Percentiles rank a stretch among this genome's conserved stretches.
These are phyloP conservation scores for Benitochromis conjunctus DNA, from an alignment of 2,113 vertebrate genomes.

Conservation along the genomic window DNA sequence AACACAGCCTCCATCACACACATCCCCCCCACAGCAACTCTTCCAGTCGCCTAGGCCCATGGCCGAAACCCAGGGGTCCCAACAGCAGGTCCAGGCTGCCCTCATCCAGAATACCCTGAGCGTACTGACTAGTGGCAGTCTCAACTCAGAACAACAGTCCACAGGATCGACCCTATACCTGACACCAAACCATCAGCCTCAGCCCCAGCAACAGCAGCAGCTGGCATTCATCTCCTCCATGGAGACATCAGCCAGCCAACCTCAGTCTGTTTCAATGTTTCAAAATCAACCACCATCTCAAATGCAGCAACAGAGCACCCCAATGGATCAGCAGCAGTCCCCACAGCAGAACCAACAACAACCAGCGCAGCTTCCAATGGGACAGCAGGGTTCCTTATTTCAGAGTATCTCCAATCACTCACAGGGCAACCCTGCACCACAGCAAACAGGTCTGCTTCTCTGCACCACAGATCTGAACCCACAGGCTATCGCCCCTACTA, in stretches of 20 bases:
- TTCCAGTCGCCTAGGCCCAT: slow-evolving; percentile 71
- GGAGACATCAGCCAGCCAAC: slow-evolving; percentile 66
- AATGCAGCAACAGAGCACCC: slow-evolving; percentile 81
- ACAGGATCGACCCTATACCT: slow-evolving; percentile 82
- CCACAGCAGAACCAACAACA: slow-evolving; percentile 80
- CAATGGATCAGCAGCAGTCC: slow-evolving; percentile 85
- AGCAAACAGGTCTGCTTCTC: slow-evolving; percentile 84
- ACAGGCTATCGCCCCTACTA: slow-evolving; percentile 80
- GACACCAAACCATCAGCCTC: slow-evolving; percentile 75
- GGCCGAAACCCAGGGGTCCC: slow-evolving; percentile 70
- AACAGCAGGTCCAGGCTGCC: slow-evolving; percentile 86
- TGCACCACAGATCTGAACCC: slow-evolving; percentile 83
- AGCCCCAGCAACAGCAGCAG: slow-evolving; percentile 74
- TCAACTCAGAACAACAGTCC: slow-evolving; percentile 83
- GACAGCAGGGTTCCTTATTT: slow-evolving; percentile 78
- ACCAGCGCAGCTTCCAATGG: slow-evolving; percentile 70
- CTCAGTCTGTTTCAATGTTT: slow-evolving; percentile 73
- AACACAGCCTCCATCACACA: slow-evolving; percentile 79
- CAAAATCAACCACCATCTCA: slow-evolving; percentile 75
- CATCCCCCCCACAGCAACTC: slow-evolving; percentile 83
- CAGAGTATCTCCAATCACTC: slow-evolving; percentile 71
- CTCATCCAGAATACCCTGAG: slow-evolving; percentile 85
- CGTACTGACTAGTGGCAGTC: slow-evolving; percentile 80
- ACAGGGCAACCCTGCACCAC: slow-evolving; percentile 44
- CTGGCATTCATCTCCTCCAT: slow-evolving; percentile 87